phyloP scores from a whole-genome alignment of 1,140 invertebrate genomes.

The Muscidifurax raptorellus region DNA sequence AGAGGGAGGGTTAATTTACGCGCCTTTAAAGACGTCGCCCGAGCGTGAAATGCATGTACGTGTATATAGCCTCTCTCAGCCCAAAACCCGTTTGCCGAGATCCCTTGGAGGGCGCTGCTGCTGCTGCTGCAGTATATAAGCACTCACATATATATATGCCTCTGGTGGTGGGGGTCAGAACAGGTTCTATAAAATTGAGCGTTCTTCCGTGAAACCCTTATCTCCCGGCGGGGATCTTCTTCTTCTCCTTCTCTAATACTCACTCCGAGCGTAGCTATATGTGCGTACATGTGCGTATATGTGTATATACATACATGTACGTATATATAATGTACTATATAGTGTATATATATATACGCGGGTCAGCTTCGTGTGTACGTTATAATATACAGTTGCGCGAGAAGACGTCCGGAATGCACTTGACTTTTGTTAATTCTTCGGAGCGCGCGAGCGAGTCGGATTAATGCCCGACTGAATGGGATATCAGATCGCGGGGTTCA shows the following conservation, averaged over 20 bases:
- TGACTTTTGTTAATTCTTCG: constrained; percentile 18
- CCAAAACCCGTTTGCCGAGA: constrained; percentile 67
- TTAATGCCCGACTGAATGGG: neutral
- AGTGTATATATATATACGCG: too few species aligned
- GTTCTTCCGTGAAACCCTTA: constrained; percentile 72
- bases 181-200: constrained; percentile 74
- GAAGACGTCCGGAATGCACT: constrained; percentile 11
- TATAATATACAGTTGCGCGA: constrained; percentile 8
- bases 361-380: neutral
- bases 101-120: neutral
- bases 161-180: constrained; percentile 58
- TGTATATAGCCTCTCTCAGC: constrained; percentile 44
- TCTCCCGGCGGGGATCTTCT: constrained; percentile 50
- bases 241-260: neutral
- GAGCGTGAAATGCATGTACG: constrained; percentile 64
- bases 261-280: too few species aligned
- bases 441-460: neutral
- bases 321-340: too few species aligned
- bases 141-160: neutral
- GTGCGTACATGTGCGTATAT: neutral
- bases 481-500: neutral
- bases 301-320: neutral
- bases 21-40: constrained; percentile 61
- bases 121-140: neutral
- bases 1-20: constrained; percentile 67